Base-by-base conservation (phyloP, 2,888 invertebrate species). In the Rosalia funebris region DNA sequence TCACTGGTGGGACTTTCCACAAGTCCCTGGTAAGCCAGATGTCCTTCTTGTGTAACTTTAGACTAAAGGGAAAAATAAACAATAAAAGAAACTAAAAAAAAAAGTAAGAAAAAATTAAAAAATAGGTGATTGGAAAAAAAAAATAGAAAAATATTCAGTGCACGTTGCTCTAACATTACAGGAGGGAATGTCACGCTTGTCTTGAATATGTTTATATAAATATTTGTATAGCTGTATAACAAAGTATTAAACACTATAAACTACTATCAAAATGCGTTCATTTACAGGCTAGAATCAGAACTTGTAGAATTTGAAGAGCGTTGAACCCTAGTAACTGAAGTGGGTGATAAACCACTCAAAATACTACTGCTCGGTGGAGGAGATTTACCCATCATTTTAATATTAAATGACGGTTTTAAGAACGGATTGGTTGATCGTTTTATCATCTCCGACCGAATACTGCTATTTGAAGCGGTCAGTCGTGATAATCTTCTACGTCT, bases 11-110 rank as follows among this genome's bases (percentile, higher is more conserved):
- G 82, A 68, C 83, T 81, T 77, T 96, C 96, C 54, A 98, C 95
- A 50, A 98, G 84, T 72, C 93, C 91, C 75, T 93, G 92, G 83
- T 98, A 98, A 0, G 96, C 98, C 75, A 92, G 89, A 77, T 94
- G 95, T 44, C 95, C 93, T 81, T 96, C 95, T 75, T 92, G 91
- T 12, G 93, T 92, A 72, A 96, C 86, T 19, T 91, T 90, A 19
- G 90, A 88, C 94, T 95, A 84, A 82, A 79, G 71, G 69, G 74
- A 76, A 74, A 75, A 71, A 70, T 65, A 75, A 73, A 66, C 67
- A 65, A 72, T 75, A 72, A 76, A 76, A 71, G 76, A 75, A 75
- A 75, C 77, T 75, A 73, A 72, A 75, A 65, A 64, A n/a, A 71
- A 71, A 72, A 71, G 70, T 69, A 75, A 66, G 71, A 64, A 73